Base-by-base conservation (phyloP, 2,888 invertebrate genomes). In the Drosophila paucipuncta region DNA sequence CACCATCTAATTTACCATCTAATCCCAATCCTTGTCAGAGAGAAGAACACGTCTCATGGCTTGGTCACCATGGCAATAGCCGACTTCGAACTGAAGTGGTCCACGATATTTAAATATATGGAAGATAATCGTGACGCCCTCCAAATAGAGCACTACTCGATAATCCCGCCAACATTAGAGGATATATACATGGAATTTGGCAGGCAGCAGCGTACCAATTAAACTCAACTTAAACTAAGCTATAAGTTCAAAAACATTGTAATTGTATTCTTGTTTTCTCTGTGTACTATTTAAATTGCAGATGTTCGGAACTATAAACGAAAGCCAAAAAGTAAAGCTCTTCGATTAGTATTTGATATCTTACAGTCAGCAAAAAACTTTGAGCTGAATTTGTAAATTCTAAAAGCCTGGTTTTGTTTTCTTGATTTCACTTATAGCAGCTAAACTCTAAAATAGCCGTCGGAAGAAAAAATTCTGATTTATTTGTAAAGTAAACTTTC, bases 111-210 rank as follows among this genome's bases (percentile, higher is more conserved):
- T 91, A 94, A 95, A 2, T 94, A 94, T 13, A 95, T 96, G 94
- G 96, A 97, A 89, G 88, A 92, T 2, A 94, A 95, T n/a, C 95
- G 95, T 67, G 82, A 79, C 1, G 85, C 91, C 2, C 92, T 95
- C 0, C 94, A 94, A 57, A 94, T 97, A 11, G 96, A 96, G 85
- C 96, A 97, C 92, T 97, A 97, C 92, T 95, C 95, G 28, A 95
- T 97, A 54, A 95, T 96, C 57, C 96, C 97, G 91, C 96, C 97
- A 0, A 96, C 96, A 0, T 93, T 97, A 5, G 97, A 97, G 91
- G 96, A 97, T 93, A 95, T 97, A 66, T 96, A 96, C 91, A 85
- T 96, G 41, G 94, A 95, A 73, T 95, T 96, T 82, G 95, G 95
- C 0, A 94, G 95, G 75, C 85, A 92, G 53, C 94, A 94, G 83